Base-by-base conservation (phyloP, 2,888 invertebrate species). In the Tenthredo notha region DNA sequence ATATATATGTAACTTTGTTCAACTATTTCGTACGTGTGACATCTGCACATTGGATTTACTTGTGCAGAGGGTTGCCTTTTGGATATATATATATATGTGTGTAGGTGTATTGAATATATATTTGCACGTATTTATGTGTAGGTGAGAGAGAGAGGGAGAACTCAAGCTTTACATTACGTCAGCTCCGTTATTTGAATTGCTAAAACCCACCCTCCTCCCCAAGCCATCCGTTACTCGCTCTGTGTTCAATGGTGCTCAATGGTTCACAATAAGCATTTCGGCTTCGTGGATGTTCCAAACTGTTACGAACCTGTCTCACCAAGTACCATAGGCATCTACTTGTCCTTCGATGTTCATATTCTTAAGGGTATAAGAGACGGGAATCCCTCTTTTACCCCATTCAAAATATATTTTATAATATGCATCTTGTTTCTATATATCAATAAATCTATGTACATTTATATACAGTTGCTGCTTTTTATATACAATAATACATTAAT, bases 101-200 rank as follows among this genome's bases (percentile, higher is more conserved):
- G 2, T 9, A 12, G 21, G 25, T 61, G 61, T n/a, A 37, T 37
- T 37, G 37, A 7, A 7, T 37, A 6, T 54, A n/a, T n/a, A 0
- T 21, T 10, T 25, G 12, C 12, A 10, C 0, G 61, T 61, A 25
- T 61, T 21, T 61, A 10, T 61, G 61, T 10, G 61, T 61, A 1
- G 18, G 67, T 25, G 67, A 4, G 33, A 12, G 33, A 33, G 25
- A 33, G 67, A 4, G 33, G 3, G 33, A 33, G 25, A 33, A 67
- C 72, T 67, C 29, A 67, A 67, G 67, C 33, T 67, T 67, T 33
- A 25, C 67, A 67, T 67, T 67, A 33, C 67, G 67, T 67, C 67
- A 67, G 67, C 40, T 74, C 43, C 43, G 43, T 74, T 58, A 80
- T 80, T 80, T 80, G 80, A 80, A 80, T 80, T 80, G 80, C 80